Percentiles rank a stretch among this genome's conserved stretches.
Evolutionary conservation across 2,797 vertebrate genomes (phyloP).

Genomic region (Monodelphis domestica): DNA sequence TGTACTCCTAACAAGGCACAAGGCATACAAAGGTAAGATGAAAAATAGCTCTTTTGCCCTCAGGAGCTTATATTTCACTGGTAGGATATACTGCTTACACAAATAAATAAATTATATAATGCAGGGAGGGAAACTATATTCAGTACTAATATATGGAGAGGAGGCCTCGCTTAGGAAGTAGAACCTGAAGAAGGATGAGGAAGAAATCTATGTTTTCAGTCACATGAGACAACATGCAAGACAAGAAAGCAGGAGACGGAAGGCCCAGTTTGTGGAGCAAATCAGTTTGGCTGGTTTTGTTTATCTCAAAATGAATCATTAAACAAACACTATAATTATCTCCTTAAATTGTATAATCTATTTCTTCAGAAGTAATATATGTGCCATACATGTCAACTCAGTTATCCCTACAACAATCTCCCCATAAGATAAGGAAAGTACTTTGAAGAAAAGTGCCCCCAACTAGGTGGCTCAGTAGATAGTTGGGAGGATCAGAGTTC

Average conservation of each 20-base stretch:
- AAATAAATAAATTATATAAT: not conserved
- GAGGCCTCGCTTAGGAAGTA: no score
- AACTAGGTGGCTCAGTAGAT: no score
- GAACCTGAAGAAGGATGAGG: not conserved
- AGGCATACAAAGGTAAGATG: not conserved
- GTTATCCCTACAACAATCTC: no score
- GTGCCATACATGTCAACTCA: not conserved
- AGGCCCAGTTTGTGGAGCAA: not conserved
- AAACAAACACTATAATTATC: not conserved
- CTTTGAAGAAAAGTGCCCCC: not conserved
- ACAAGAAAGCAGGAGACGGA: not conserved
- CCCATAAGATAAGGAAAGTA: not conserved
- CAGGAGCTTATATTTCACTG: not conserved
- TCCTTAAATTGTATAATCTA: not conserved
- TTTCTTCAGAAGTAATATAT: not conserved
- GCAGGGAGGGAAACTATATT: not conserved
- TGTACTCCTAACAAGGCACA: not conserved
- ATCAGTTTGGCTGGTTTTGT: not conserved
- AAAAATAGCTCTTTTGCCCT: not conserved
- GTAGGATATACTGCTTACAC: not conserved
- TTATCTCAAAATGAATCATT: not conserved
- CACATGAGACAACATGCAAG: not conserved
- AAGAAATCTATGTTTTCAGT: not conserved
- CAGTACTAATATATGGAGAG: not conserved
- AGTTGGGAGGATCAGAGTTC: no score